Evolutionary conservation across 2,888 invertebrate species (phyloP).

Genomic region (Drosophila neotestacea): DNA sequence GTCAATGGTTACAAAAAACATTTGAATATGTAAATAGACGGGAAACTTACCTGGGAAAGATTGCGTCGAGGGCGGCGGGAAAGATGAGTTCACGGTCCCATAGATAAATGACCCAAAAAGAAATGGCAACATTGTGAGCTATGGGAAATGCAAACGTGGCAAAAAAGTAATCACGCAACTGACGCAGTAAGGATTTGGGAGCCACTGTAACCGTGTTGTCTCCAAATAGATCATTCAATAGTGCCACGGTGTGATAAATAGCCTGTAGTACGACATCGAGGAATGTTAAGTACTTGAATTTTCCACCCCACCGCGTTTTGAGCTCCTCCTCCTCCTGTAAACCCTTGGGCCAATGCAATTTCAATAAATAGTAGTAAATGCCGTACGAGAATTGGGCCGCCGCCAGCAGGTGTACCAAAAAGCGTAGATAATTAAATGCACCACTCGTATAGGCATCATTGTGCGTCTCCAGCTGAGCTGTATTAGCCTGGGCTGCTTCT

Average conservation of each 20-base stretch:
- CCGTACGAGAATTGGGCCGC: conserved; percentile 89
- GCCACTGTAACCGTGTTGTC: conserved; percentile 88
- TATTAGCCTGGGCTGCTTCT: conserved; percentile 52
- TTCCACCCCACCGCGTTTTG: conserved; percentile 87
- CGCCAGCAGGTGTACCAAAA: conserved; percentile 86
- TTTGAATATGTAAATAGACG: background rate
- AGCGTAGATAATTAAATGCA: conserved; percentile 69
- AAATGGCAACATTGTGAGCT: conserved; percentile 91
- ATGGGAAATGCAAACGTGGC: conserved; percentile 91
- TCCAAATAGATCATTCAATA: conserved; percentile 91
- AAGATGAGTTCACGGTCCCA: conserved; percentile 95
- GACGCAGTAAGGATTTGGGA: conserved; percentile 87
- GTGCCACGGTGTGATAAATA: conserved; percentile 90
- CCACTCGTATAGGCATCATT: conserved; percentile 73
- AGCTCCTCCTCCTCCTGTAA: conserved; percentile 63
- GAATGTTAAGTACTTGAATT: conserved; percentile 93
- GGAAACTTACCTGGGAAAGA: conserved; percentile 88
- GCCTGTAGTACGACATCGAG: conserved; percentile 92
- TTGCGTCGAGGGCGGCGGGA: conserved; percentile 91
- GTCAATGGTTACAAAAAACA: conserved; percentile 6
- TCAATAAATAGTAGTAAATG: conserved; percentile 89
- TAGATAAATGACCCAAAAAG: conserved; percentile 95
- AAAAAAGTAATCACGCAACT: conserved; percentile 88
- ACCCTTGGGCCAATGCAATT: conserved; percentile 84
- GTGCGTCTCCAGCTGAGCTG: conserved; percentile 48